phyloP scores from a whole-genome alignment of 2,113 vertebrate species.

The Pomatostomus ruficeps region DNA sequence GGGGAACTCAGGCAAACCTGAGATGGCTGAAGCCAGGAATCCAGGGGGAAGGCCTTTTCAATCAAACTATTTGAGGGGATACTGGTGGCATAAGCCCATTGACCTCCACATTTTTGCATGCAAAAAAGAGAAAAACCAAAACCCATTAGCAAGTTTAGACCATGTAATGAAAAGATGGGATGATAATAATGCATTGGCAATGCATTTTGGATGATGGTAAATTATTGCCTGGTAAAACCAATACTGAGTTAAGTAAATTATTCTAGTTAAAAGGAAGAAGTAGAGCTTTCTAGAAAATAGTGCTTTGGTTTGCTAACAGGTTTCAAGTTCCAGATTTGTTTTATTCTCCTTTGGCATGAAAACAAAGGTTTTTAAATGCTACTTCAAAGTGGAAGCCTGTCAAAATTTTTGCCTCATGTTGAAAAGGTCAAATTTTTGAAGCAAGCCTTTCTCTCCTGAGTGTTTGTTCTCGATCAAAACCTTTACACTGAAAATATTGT shows the following conservation, averaged over 20 bases:
- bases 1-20: no score
- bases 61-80: no score
- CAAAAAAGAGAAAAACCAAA: background rate
- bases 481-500: background rate
- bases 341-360: background rate
- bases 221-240: background rate
- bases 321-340: background rate
- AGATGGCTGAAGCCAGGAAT: no score
- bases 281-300: background rate
- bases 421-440: background rate
- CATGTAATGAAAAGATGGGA: background rate
- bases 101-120: no score
- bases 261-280: background rate
- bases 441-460: background rate
- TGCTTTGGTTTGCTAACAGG: background rate
- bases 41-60: no score
- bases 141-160: background rate
- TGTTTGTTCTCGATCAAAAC: background rate
- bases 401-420: background rate
- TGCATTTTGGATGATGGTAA: background rate
- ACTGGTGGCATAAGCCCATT: no score
- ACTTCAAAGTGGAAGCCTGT: background rate
- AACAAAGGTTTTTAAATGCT: background rate
- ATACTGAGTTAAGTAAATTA: background rate
- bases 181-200: background rate